Evolutionary conservation across 2,888 invertebrate genomes (phyloP).

Genomic region (Sinodicranocentrus sp.): DNA sequence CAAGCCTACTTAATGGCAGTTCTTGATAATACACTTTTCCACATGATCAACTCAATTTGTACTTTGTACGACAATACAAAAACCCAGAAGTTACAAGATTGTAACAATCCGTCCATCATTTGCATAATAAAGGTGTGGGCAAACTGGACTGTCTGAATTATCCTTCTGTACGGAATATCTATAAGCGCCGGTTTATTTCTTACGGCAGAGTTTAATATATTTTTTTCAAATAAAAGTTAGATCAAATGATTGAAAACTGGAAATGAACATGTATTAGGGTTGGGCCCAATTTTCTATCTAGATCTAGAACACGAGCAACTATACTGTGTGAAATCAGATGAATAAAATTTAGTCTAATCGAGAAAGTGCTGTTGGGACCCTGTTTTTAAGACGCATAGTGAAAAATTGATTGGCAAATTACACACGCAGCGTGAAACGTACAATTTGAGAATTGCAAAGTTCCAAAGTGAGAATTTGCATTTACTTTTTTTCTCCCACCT

Average conservation of each 20-base stretch:
- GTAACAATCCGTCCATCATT: slow-evolving; percentile 32
- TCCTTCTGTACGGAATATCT: neutral
- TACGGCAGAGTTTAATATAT: neutral
- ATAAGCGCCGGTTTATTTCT: neutral
- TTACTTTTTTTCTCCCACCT: no score
- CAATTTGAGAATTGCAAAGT: no score
- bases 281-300: slow-evolving; percentile 2
- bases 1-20: slow-evolving; percentile 1
- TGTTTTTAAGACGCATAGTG: no score
- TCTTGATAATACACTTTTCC: neutral
- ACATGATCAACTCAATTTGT: slow-evolving; percentile 18
- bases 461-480: no score
- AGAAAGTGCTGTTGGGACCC: no score
- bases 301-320: no score
- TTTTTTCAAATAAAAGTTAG: neutral
- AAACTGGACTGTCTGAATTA: neutral
- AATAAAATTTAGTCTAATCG: no score
- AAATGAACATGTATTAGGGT: neutral
- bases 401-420: no score
- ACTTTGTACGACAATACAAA: slow-evolving; percentile 35
- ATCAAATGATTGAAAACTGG: neutral
- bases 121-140: slow-evolving; percentile 48
- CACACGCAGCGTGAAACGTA: no score
- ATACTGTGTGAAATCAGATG: no score
- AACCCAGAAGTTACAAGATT: slow-evolving; percentile 56